Conservation (phyloP, 2,888 invertebrate genomes). For the Catocala nupta region DNA sequence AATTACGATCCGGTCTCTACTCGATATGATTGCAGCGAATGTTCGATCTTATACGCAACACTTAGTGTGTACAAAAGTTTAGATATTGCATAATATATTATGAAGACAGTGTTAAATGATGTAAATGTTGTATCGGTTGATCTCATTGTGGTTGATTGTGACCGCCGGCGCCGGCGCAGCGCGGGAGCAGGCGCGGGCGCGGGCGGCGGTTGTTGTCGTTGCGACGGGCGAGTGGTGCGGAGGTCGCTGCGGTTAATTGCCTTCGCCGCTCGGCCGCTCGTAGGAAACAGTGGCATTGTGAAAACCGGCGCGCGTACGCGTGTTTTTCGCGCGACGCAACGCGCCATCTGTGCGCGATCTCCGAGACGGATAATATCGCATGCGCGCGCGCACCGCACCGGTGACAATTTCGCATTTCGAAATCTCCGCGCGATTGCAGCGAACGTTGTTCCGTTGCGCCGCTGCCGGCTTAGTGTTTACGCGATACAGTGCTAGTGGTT, state of each 20-base stretch:
- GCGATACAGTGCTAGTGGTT: constrained; percentile 59
- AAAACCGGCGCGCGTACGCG: constrained; percentile 78
- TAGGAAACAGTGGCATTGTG: constrained; percentile 78
- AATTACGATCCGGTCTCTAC: constrained; percentile 66
- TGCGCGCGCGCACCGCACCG: constrained; percentile 58
- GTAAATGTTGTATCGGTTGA: constrained; percentile 61
- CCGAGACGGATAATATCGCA: constrained; percentile 51
- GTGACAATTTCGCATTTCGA: constrained; percentile 76
- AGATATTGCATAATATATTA: constrained; percentile 35
- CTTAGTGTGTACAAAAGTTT: constrained; percentile 26
- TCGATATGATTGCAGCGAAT: constrained; percentile 58
- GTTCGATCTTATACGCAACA: constrained; percentile 35
- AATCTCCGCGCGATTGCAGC: constrained; percentile 69
- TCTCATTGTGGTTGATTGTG: constrained; percentile 66
- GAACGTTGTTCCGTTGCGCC: constrained; percentile 62
- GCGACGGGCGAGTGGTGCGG: constrained; percentile 61
- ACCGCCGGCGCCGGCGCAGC: constrained; percentile 30
- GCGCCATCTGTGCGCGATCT: constrained; percentile 58
- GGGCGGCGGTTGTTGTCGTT: constrained; percentile 52
- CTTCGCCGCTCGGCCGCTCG: constrained; percentile 54
- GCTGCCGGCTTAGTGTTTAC: constrained; percentile 53
- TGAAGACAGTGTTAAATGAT: constrained; percentile 54
- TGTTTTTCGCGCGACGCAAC: constrained; percentile 65
- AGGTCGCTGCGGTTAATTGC: constrained; percentile 58
- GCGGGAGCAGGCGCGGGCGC: neutral